Conservation (phyloP, 1,140 invertebrate species). For the Drosophila simulans region DNA sequence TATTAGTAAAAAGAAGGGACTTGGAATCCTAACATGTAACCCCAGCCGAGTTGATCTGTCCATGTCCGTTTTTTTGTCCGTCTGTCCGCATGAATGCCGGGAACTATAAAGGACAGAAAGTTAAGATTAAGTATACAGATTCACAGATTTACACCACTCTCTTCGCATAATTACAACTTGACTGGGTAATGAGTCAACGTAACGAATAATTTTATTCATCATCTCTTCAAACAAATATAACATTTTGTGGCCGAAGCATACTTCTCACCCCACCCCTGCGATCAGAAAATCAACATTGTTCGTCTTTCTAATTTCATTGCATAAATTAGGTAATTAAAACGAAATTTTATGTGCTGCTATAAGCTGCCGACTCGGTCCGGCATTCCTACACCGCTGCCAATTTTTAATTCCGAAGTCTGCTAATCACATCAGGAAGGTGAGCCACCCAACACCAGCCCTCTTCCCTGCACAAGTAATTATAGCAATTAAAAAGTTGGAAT, state of each 20-base stretch:
- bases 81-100: too few relatives aligned
- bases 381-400: conserved; percentile 4
- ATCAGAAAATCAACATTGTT: conserved; percentile 17
- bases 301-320: conserved; percentile 26
- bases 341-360: conserved; percentile 48
- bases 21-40: too few relatives aligned
- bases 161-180: too few relatives aligned
- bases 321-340: conserved; percentile 33
- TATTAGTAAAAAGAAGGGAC: too few relatives aligned
- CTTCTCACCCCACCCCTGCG: conserved; percentile 3
- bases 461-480: conserved; percentile 60
- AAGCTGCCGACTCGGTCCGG: conserved; percentile 24
- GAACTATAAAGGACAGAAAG: too few relatives aligned
- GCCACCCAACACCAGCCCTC: background rate
- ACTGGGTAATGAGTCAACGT: background rate
- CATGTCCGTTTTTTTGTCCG: too few relatives aligned
- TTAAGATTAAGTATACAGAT: too few relatives aligned
- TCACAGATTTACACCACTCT: too few relatives aligned
- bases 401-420: conserved; percentile 36
- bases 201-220: too few relatives aligned
- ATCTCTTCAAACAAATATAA: background rate
- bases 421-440: conserved; percentile 48
- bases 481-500: conserved; percentile 69
- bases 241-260: background rate
- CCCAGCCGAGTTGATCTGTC: too few relatives aligned